A percentile compares a stretch with the other conserved stretches of the same genome.
These are phyloP conservation scores for Cyprinus carpio DNA, from an alignment of 2,113 vertebrate species.

Conservation along the genomic window DNA sequence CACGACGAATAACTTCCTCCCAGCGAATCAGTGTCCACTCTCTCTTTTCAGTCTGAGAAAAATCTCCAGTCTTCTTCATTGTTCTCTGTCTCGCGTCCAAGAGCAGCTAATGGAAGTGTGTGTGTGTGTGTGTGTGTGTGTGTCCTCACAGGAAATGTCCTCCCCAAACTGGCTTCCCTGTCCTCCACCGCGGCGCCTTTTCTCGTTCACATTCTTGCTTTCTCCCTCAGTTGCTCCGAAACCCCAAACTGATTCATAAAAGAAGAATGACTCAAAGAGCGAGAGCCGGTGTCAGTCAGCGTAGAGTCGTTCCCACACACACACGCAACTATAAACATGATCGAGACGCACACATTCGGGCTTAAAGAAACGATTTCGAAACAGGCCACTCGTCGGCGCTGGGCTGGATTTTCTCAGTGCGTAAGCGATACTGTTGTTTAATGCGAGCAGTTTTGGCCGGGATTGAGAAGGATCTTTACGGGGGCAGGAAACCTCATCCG, in stretches of 20 bases:
- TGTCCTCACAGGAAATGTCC: slow-evolving; percentile 51
- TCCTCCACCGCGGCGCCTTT: slow-evolving; percentile 36
- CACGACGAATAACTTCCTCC: slow-evolving; percentile 78
- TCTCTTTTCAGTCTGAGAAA: slow-evolving; percentile 69
- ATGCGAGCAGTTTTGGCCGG: neutral
- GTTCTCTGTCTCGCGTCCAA: slow-evolving; percentile 31
- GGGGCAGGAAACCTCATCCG: slow-evolving; percentile 27
- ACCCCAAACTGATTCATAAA: slow-evolving; percentile 33
- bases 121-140: neutral
- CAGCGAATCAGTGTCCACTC: slow-evolving; percentile 57
- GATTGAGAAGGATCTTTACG: slow-evolving; percentile 13
- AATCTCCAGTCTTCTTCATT: slow-evolving; percentile 66
- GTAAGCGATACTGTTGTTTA: slow-evolving; percentile 11
- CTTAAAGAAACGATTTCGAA: slow-evolving; percentile 10
- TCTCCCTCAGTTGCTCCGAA: neutral
- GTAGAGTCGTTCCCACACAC: neutral
- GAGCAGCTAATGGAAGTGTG: slow-evolving; percentile 23
- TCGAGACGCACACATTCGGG: neutral
- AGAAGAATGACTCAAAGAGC: neutral
- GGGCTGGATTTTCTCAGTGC: neutral
- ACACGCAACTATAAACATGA: slow-evolving; percentile 7
- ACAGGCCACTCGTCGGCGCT: neutral
- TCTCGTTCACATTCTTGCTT: slow-evolving; percentile 33
- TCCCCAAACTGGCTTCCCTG: slow-evolving; percentile 52
- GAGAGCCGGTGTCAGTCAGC: slow-evolving; percentile 9